Percentiles rank a stretch among this genome's conserved stretches.
Evolutionary conservation across 2,888 invertebrate genomes (phyloP).

Genomic region (Andricus curvator): DNA sequence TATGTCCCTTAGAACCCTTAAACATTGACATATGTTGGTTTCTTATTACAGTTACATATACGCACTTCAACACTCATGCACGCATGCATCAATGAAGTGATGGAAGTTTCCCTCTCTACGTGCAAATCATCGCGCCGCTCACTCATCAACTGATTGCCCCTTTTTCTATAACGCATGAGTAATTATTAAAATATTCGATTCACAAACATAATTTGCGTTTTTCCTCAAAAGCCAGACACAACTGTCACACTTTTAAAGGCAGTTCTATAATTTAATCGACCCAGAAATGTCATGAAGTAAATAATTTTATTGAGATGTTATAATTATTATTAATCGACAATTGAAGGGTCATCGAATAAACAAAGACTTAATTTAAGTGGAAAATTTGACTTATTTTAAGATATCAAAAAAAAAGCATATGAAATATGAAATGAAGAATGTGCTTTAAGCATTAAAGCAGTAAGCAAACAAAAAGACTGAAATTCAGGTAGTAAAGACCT

Average conservation of each 20-base stretch:
- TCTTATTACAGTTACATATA: neutral
- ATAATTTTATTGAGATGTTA: no score
- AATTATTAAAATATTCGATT: constrained; percentile 5
- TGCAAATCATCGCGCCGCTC: neutral
- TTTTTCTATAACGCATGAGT: neutral
- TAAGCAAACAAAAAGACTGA: no score
- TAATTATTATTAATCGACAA: no score
- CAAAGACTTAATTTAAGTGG: no score
- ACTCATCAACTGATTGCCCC: neutral
- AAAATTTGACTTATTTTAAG: no score
- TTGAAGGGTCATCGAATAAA: no score
- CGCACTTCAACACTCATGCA: neutral
- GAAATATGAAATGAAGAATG: no score
- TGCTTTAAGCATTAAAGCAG: no score
- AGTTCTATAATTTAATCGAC: neutral
- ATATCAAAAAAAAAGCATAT: no score
- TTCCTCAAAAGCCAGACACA: neutral
- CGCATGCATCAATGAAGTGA: constrained; percentile 5
- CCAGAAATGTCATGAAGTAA: no score
- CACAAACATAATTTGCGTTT: neutral
- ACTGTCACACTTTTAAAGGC: neutral
- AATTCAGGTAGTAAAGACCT: no score
- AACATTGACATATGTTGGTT: neutral
- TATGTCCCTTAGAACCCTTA: neutral
- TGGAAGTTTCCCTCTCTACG: constrained; percentile 7